Evolutionary conservation across 35 echinoderm and acorn worm species (phyloP), one percentile per base, ranked within the genome.

Genomic region (Heliocidaris erythrogramma): DNA sequence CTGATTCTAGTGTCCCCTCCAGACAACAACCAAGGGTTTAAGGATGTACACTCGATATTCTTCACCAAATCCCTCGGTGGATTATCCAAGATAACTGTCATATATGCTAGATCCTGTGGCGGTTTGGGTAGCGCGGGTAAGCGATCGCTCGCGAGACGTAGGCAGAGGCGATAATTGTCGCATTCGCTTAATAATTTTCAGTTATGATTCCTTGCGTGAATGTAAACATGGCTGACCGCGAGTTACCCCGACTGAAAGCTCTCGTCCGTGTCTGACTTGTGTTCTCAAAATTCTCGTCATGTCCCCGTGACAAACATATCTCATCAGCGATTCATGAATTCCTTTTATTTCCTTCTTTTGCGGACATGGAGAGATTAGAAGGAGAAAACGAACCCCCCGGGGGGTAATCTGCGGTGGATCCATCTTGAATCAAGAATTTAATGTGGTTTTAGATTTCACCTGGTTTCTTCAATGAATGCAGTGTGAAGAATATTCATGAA

Each of bases 11-110:
- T 78, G 18, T 5, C 18, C 21, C 65, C 65, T n/a, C 21, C 21
- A 78, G 65, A 78, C 65, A 27, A n/a, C 65, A 78, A 78, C 18
- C 65, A n/a, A 78, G n/a, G 65, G 65, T 78, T 78, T 78, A n/a
- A 78, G 27, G 65, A 78, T 56, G 52, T 56, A 12, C 65, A 78
- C 65, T 78, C 17, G 65, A 78, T 17, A 78, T 78, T 78, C 65
- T 78, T 78, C 7, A 17, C 17, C 27, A 78, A 78, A 78, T 78
- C 65, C 65, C 65, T n/a, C 0, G 21, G 27, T 24, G 65, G 65
- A 78, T 78, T 78, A 78, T 78, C 65, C 65, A 18, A 78, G 65
- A 78, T 78, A 78, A 78, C 65, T 78, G 21, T 78, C 65, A 78
- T 78, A 27, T 78, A 78, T 78, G 65, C 27, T n/a, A 78, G 65